Evolutionary conservation across 2,113 vertebrate genomes (phyloP), one percentile per base, ranked within the genome.

Genomic region (Hiodon alosoides): DNA sequence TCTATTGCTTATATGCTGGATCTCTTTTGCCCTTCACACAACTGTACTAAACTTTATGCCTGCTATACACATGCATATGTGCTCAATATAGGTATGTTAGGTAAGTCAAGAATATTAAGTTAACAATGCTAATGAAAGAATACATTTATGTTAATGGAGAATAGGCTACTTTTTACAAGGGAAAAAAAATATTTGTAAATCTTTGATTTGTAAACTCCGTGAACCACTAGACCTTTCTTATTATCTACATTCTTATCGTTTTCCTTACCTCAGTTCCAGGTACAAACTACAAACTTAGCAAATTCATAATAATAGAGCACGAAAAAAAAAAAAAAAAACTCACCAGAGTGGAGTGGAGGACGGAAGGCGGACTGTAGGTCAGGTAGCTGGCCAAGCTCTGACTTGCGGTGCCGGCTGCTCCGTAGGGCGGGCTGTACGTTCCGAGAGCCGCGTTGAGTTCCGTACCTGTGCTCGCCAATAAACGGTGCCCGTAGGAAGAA

Each of bases 321-420:
- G 6, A 8, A 57, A 75, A 84, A 72, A 79, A 75, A 84, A 72
- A 79, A 50, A 48, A 78, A 80, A 68, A 76, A 92, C 95, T 93
- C 90, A 98, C 96, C 95, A 98, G 91, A 67, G 94, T 86, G 69
- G 93, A 90, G 84, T 95, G 96, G 83, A 98, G 89, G 4, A 94
- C 73, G 31, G 94, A 87, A 47, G 95, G 92, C 77, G 89, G 82
- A 85, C 93, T 88, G 86, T 96, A 98, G 78, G 94, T 89, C 79
- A 98, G 90, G 87, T 95, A 98, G 89, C 92, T 93, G 80, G 93
- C 90, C 86, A 97, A 98, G 83, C 92, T 91, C 82, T 94, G 93
- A 73, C 89, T 90, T 75, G 94, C 92, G 59, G 91, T 86, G 55
- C 89, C 88, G 59, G 93, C 90, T 1, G 93, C 91, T n/a, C 93